Percentiles rank a stretch among this genome's conserved stretches.
Evolutionary conservation across 2,888 invertebrate genomes (phyloP).

Genomic region (Microplitis deprimator): DNA sequence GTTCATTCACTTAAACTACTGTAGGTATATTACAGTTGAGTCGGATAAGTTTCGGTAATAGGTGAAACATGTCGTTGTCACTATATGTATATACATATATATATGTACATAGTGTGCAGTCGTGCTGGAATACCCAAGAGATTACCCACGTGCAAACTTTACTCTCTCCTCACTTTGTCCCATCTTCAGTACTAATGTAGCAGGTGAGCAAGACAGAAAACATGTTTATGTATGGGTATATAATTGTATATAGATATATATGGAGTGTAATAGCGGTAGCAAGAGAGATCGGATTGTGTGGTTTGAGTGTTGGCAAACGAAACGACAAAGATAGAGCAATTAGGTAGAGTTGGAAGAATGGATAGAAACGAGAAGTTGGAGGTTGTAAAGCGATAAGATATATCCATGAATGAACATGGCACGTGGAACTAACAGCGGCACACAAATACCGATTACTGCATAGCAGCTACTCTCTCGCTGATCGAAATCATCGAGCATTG

Average conservation of each 20-base stretch:
- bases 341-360: slow-evolving; percentile 39
- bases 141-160: background rate
- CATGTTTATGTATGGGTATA: background rate
- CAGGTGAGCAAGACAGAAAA: background rate
- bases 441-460: background rate
- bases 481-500: slow-evolving; percentile 58
- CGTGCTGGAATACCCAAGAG: background rate
- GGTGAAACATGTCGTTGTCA: background rate
- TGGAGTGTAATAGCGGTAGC: background rate
- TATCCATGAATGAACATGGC: slow-evolving; percentile 55
- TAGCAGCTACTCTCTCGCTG: slow-evolving; percentile 43
- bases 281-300: slow-evolving; percentile 19
- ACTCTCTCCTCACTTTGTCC: background rate
- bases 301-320: slow-evolving; percentile 20
- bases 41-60: background rate
- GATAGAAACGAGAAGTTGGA: slow-evolving; percentile 36
- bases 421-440: slow-evolving; percentile 48
- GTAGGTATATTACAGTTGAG: background rate
- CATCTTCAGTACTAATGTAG: background rate
- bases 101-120: background rate
- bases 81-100: background rate
- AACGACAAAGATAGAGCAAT: slow-evolving; percentile 40
- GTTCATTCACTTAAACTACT: background rate
- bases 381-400: slow-evolving; percentile 56
- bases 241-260: background rate